Evolutionary conservation across 2,797 vertebrate species (phyloP).

Genomic region (Liparis tanakae): DNA sequence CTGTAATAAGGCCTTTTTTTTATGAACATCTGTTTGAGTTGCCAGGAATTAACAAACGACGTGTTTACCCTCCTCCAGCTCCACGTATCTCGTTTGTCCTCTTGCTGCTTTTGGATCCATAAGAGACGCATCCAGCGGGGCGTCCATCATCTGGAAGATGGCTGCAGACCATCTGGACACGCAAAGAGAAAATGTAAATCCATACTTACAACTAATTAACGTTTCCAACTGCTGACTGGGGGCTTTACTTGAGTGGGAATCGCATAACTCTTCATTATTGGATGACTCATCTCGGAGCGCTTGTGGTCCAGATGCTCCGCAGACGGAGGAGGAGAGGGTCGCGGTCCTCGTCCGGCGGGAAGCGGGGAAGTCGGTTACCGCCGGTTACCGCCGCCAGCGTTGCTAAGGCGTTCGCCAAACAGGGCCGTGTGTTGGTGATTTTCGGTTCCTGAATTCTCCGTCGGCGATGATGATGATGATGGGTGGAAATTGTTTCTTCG

Average conservation of each 20-base stretch:
- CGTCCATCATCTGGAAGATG: neutral
- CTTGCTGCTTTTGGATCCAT: neutral
- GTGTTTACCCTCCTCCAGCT: neutral
- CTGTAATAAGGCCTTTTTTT: neutral
- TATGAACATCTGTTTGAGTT: neutral
- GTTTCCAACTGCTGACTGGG: slow-evolving; percentile 45
- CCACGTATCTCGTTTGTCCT: neutral
- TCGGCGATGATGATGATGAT: neutral
- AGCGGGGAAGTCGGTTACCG: slow-evolving; percentile 27
- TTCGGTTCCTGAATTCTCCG: neutral
- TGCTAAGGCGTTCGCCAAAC: neutral
- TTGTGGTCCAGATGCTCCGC: slow-evolving; percentile 52
- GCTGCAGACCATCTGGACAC: slow-evolving; percentile 36
- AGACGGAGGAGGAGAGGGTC: slow-evolving; percentile 24
- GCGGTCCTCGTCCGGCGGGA: slow-evolving; percentile 3
- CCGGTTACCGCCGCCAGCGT: slow-evolving; percentile 13
- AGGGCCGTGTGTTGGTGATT: neutral
- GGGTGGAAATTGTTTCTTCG: neutral
- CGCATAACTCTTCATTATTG: slow-evolving; percentile 28
- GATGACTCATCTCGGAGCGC: slow-evolving; percentile 33
- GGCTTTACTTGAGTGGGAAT: slow-evolving; percentile 45
- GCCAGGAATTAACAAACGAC: neutral
- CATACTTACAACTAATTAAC: slow-evolving; percentile 35
- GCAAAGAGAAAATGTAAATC: neutral
- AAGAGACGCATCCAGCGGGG: neutral